These are phyloP conservation scores for Troilus luridus DNA, from an alignment of 2,888 invertebrate genomes.

Conservation along the genomic window DNA sequence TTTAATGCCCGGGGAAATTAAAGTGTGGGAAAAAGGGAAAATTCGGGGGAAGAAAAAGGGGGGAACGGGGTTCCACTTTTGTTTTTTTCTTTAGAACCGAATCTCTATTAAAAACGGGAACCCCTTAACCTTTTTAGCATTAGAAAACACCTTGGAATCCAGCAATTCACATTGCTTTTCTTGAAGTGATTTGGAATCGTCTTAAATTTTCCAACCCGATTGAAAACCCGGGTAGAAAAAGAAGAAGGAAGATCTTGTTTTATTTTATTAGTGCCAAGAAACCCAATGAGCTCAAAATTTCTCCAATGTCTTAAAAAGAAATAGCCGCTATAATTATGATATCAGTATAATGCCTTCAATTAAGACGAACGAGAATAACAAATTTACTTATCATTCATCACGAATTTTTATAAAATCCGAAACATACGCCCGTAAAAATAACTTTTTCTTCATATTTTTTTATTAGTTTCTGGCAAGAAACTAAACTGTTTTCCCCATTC, in stretches of 20 bases:
- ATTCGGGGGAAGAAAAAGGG: too few relatives aligned
- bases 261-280: neutral
- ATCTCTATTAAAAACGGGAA: neutral
- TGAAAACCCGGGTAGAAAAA: neutral
- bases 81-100: neutral
- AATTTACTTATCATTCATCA: too few relatives aligned
- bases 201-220: neutral
- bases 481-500: too few relatives aligned
- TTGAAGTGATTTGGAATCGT: neutral
- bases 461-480: too few relatives aligned
- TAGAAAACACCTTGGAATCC: conserved; percentile 4
- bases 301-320: neutral
- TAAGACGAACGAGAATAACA: neutral
- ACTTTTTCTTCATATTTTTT: too few relatives aligned
- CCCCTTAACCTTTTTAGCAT: neutral
- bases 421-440: too few relatives aligned
- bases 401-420: too few relatives aligned
- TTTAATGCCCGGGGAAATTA: neutral
- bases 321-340: neutral
- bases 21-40: too few relatives aligned
- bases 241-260: neutral
- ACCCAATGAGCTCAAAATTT: neutral
- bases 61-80: neutral
- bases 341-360: neutral
- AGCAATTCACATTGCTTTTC: neutral